Base-by-base conservation (phyloP, 2,888 invertebrate genomes). In the Eupelmus urozonus region DNA sequence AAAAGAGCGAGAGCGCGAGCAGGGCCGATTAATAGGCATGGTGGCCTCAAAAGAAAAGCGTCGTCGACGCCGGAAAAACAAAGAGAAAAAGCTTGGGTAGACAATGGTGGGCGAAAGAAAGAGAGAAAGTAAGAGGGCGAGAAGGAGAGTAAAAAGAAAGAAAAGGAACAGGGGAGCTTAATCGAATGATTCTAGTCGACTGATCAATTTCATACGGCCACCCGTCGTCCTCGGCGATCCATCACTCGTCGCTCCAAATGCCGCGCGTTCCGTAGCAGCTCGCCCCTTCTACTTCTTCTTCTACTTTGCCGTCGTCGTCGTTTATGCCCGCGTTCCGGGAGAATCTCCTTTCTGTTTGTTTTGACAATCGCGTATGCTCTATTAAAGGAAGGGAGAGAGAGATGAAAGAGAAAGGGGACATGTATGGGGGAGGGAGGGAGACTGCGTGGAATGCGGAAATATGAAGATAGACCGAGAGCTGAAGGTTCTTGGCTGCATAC, bases 171-270 rank as follows among this genome's bases (percentile, higher is more conserved):
- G 7, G 57, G 23, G 60, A 81, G 81, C 80, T 83, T 82, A 84
- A 85, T 83, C 83, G 83, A 85, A 85, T 85, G 82, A 85, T 85
- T 85, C 85, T 82, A 81, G 82, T 81, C 83, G 82, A 83, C 83
- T 83, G 85, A 84, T 86, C 86, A 85, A 86, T 86, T 85, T 84
- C 82, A 81, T 83, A 83, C 82, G 84, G 83, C 82, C 82, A 82
- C 34, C 9, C 34, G 34, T 9, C 80, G 79, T 20, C 40, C 65
- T 69, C 80, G 66, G 82, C 84, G 80, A 86, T 86, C 85, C 85
- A 85, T 85, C 86, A 85, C 80, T 45, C 45, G 45, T 45, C 16
- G 45, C n/a, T n/a, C n/a, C 2, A 2, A 16, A 13, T 16, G 45
- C 45, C 5, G 45, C 16, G 16, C 45, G 13, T 45, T 45, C 16